These are phyloP conservation scores for Oreochromis aureus DNA, from an alignment of 2,113 vertebrate species.

Conservation along the genomic window DNA sequence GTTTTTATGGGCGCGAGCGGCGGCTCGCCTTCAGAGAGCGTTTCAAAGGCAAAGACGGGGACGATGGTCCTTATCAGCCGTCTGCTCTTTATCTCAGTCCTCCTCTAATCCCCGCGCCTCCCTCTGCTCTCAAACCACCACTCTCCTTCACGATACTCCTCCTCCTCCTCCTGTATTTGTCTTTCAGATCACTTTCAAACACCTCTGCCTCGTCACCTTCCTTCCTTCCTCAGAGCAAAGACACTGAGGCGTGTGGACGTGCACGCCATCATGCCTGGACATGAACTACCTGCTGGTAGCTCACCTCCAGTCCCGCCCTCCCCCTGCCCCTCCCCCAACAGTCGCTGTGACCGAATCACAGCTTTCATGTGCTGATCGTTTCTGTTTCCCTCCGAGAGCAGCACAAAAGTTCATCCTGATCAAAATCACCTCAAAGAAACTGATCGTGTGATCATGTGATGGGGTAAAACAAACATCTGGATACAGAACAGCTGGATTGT, in stretches of 20 bases:
- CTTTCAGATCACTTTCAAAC: not conserved
- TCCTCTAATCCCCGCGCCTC: not conserved
- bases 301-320: slow-evolving; percentile 16
- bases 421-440: not conserved
- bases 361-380: not conserved
- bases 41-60: not conserved
- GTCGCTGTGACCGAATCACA: not conserved
- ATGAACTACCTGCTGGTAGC: slow-evolving; percentile 28
- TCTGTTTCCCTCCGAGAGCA: not conserved
- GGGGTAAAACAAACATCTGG: not conserved
- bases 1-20: not conserved
- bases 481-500: not conserved
- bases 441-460: not conserved
- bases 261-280: slow-evolving; percentile 53
- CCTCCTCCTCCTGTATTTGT: not conserved
- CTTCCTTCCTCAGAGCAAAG: not conserved
- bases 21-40: not conserved
- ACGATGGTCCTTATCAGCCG: not conserved
- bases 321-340: not conserved
- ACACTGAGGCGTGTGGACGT: not conserved
- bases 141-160: not conserved
- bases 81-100: not conserved
- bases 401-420: not conserved
- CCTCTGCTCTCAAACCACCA: not conserved
- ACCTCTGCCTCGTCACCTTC: not conserved